A percentile compares a stretch with the other conserved stretches of the same genome.
These are phyloP conservation scores for Mormyrus lacerda DNA, from an alignment of 2,113 vertebrate genomes.

Conservation along the genomic window DNA sequence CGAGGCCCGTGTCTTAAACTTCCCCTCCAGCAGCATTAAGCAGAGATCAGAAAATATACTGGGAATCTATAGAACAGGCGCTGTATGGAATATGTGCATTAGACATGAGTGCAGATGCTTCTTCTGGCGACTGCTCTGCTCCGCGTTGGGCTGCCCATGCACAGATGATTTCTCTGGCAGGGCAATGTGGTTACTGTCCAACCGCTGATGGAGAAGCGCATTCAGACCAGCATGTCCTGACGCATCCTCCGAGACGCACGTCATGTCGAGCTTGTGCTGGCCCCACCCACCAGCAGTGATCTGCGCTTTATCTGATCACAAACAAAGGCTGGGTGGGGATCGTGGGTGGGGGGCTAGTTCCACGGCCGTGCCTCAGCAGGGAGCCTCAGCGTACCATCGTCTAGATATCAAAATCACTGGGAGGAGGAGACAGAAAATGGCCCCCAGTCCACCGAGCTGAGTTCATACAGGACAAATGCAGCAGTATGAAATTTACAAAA, in stretches of 20 bases:
- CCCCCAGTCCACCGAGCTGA: not conserved
- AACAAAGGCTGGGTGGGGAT: not conserved
- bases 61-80: not conserved
- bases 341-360: not conserved
- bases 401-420: not conserved
- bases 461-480: not conserved
- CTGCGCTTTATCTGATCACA: not conserved
- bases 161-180: not conserved
- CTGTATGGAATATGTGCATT: not conserved
- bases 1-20: constrained; percentile 12
- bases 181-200: not conserved
- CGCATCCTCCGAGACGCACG: not conserved
- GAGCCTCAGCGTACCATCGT: not conserved
- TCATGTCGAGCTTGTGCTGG: not conserved
- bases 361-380: not conserved
- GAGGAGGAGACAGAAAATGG: not conserved
- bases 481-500: not conserved
- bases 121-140: not conserved
- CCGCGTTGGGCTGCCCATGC: not conserved
- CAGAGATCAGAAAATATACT: constrained; percentile 2
- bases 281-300: not conserved
- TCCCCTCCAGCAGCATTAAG: constrained; percentile 15
- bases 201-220: not conserved
- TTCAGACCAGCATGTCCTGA: not conserved
- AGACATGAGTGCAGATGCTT: too few species aligned